Base-by-base conservation (phyloP, 2,888 invertebrate species). In the Caenorhabditis virilis region DNA sequence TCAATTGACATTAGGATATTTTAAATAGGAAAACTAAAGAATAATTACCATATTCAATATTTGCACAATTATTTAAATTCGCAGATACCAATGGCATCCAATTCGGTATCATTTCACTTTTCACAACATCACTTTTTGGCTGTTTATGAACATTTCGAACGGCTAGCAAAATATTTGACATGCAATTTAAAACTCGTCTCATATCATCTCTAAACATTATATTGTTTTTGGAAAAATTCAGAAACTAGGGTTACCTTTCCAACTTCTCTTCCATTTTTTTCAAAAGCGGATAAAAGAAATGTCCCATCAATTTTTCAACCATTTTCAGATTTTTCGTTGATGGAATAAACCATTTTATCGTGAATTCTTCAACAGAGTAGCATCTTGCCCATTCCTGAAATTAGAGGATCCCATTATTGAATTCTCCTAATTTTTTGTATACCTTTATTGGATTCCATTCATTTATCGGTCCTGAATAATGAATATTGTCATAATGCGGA, bases 381-480 rank as follows among this genome's bases (percentile, higher is more conserved):
- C 62, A 61, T 23, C 38, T 43, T 1, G 62, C 68, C 71, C 71
- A 71, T 27, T 59, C 64, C 60, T 60, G 23, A 11, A 51, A 54
- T 7, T n/a, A 23, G 27, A 30, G 13, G 13, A 30, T 9, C 6
- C 6, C 30, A n/a, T 2, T 47, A 5, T 11, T 25, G 5, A 6
- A 27, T 47, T n/a, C n/a, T 4, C n/a, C 15, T 6, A 25, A 22
- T 26, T 23, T 23, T 16, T 25, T 18, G 38, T 41, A 38, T 3
- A 54, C 60, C 9, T 58, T 27, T 18, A 70, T 55, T 7, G 70
- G 70, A 45, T 64, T 60, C 70, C 70, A 70, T 36, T 70, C 58
- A 4, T 22, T 49, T 9, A 71, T 23, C 1, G 61, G 60, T 23
- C 41, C 56, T 47, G 2, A 57, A 23, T 43, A 56, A 18, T n/a